Evolutionary conservation across 2,113 vertebrate genomes (phyloP).

Genomic region (Eira barbara): DNA sequence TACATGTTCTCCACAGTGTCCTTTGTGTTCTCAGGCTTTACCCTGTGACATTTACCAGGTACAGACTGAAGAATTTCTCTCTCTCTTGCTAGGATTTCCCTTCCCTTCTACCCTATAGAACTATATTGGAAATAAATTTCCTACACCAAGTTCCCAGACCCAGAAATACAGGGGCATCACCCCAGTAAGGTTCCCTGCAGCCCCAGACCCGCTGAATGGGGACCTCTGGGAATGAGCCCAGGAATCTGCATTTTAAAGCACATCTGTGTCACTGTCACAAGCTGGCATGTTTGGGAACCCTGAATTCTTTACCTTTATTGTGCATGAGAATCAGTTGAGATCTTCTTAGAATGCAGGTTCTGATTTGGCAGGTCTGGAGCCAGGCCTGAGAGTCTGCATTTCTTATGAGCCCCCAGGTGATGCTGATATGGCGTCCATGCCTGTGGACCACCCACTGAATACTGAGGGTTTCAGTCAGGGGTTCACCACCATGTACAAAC

Average conservation of each 20-base stretch:
- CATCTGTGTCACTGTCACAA: not conserved
- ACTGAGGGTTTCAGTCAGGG: not conserved
- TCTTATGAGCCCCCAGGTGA: not conserved
- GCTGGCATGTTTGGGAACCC: fast-evolving
- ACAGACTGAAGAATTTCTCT: not conserved
- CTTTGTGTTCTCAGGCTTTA: not conserved
- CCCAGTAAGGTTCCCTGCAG: not conserved
- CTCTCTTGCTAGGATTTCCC: not conserved
- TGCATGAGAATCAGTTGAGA: not conserved
- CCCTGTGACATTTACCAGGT: not conserved
- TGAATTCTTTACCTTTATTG: too few relatives aligned
- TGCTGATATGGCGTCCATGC: not conserved
- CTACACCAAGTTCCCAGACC: not conserved
- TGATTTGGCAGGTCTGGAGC: not conserved
- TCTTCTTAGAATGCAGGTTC: not conserved
- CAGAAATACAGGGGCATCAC: not conserved
- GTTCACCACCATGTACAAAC: not conserved
- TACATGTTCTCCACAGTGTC: fast-evolving
- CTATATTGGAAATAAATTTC: not conserved
- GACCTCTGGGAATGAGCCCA: not conserved
- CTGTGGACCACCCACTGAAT: fast-evolving
- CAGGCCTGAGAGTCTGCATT: not conserved
- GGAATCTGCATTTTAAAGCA: not conserved
- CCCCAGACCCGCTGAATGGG: not conserved
- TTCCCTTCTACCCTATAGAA: not conserved